A percentile compares a stretch with the other conserved stretches of the same genome.
Conservation (phyloP, 2,113 vertebrate species). For the Melozone crissalis region DNA sequence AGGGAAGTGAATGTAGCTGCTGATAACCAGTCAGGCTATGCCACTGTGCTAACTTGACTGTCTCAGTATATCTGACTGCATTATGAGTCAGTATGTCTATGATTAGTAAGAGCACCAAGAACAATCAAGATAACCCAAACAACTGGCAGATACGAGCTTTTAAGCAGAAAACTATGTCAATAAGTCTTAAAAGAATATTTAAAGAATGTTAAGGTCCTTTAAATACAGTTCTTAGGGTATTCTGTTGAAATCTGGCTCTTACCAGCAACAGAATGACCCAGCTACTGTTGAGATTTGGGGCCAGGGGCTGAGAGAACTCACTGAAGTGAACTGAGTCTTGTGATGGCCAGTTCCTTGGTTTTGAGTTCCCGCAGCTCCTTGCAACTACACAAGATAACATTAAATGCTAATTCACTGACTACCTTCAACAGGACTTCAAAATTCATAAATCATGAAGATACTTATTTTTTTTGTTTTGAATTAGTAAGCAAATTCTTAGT, state of each 20-base stretch:
- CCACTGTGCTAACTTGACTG: not conserved
- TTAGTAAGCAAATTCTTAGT: not conserved
- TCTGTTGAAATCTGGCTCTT: not conserved
- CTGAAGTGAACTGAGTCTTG: not conserved
- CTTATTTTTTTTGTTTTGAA: not conserved
- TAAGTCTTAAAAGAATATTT: not conserved
- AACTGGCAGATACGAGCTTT: not conserved
- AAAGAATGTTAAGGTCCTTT: not conserved
- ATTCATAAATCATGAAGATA: not conserved
- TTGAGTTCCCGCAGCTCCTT: not conserved
- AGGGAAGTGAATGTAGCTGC: not conserved
- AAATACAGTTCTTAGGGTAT: not conserved
- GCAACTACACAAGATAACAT: not conserved
- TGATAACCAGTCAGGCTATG: not conserved
- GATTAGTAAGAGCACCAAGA: not conserved
- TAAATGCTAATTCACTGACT: not conserved
- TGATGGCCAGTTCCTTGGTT: not conserved
- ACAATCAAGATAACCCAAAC: not conserved
- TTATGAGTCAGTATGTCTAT: not conserved
- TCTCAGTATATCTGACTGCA: not conserved
- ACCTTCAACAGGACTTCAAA: not conserved
- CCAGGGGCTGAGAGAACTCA: not conserved
- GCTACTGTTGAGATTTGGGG: not conserved
- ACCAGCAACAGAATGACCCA: not conserved
- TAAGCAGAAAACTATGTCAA: fast-evolving